Evolutionary conservation across 2,113 vertebrate genomes (phyloP).

Genomic region (Castor canadensis): DNA sequence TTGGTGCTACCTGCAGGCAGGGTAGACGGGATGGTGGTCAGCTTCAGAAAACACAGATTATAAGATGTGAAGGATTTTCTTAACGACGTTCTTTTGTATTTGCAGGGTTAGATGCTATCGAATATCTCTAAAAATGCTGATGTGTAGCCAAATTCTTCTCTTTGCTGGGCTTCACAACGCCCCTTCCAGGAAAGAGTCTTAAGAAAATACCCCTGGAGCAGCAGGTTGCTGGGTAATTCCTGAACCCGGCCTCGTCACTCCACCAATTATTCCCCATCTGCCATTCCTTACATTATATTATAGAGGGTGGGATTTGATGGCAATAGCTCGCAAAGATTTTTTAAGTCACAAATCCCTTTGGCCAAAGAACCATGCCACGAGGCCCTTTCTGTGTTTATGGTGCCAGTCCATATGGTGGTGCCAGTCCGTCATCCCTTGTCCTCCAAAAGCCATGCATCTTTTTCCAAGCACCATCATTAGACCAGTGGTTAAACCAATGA

Average conservation of each 20-base stretch:
- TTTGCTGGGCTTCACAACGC: neutral
- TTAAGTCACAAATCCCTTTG: neutral
- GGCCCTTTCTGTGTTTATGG: too few species aligned
- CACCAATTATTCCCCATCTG: neutral
- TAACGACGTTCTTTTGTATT: neutral
- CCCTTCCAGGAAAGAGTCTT: neutral
- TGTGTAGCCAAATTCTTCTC: neutral
- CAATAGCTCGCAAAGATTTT: neutral
- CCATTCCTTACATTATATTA: neutral
- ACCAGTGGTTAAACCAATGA: too few species aligned
- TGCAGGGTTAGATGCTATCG: neutral
- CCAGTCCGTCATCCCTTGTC: too few species aligned
- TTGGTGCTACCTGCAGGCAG: too few species aligned
- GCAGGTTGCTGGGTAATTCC: constrained; percentile 23
- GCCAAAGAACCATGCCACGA: too few species aligned
- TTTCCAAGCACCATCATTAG: too few species aligned
- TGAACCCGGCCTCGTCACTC: neutral
- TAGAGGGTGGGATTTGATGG: neutral
- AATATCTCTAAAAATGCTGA: neutral
- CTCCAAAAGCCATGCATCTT: too few species aligned
- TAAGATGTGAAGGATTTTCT: neutral
- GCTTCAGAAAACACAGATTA: neutral
- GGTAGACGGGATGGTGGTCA: neutral
- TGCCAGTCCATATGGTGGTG: too few species aligned
- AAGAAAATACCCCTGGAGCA: constrained; percentile 14